Evolutionary conservation across 1,140 invertebrate species (phyloP), one percentile per base, ranked within the genome.

Genomic region (Microplitis demolitor): DNA sequence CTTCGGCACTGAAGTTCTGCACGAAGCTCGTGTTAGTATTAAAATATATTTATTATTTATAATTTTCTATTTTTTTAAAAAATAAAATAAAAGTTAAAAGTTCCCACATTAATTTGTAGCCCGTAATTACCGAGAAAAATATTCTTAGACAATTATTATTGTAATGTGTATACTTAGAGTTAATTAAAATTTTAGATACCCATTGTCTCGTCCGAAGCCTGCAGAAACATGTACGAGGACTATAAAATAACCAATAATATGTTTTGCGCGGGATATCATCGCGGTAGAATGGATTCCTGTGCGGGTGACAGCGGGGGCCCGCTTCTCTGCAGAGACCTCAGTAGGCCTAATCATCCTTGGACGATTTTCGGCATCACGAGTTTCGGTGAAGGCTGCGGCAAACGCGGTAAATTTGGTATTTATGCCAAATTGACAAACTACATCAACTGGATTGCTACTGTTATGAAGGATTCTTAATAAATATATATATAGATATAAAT

Each of bases 381-480:
- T 80, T 98, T 97, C 77, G 97, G 97, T 0, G 96, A 98, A 80
- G 96, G 96, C 16, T 98, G 97, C 81, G 97, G 96, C 4, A 92
- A 94, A 79, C 92, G 91, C 62, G 94, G 95, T 56, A 97, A 97
- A 83, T 97, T 93, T 78, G 96, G 97, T 3, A 97, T 98, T 71
- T 98, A 98, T 80, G 94, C 95, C 2, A 91, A 92, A 77, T 91
- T 97, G 3, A 90, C 93, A 8, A 96, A 96, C 80, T 97, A 96
- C 82, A 90, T 95, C 3, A 86, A 89, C 4, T 98, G 96, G 96
- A 96, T 98, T 62, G 86, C 90, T 74, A 88, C 88, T 76, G 89
- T 92, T 34, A 90, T 93, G 73, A 89, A 88, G 50, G 78, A 85
- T 63, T 37, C 37, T 35, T 31, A 35, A 8, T 14, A 13, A n/a